Conservation (phyloP, 2,888 invertebrate genomes). For the Laothoe populi region DNA sequence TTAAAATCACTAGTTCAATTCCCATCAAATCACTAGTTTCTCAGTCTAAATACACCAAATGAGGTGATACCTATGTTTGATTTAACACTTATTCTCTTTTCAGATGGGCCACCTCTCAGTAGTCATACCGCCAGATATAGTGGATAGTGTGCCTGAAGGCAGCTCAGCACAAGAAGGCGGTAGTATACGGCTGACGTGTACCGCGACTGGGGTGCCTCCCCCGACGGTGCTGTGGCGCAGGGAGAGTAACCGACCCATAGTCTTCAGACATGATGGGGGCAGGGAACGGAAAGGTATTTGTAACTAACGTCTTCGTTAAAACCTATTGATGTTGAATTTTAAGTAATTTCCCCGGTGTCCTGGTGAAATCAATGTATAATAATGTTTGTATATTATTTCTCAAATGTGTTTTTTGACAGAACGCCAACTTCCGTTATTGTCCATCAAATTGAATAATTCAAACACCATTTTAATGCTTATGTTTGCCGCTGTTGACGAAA, state of each 20-base stretch:
- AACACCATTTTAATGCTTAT: too few species aligned
- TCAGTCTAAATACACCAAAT: too few species aligned
- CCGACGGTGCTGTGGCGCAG: slow-evolving; percentile 92
- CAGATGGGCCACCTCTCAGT: slow-evolving; percentile 95
- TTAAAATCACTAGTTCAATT: too few species aligned
- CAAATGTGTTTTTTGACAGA: too few species aligned
- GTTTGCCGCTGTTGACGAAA: too few species aligned
- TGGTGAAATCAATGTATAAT: too few species aligned
- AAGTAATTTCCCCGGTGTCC: too few species aligned
- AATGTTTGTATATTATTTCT: too few species aligned
- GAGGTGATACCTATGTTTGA: background rate
- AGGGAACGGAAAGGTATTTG: slow-evolving; percentile 89
- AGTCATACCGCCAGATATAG: slow-evolving; percentile 94
- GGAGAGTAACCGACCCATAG: slow-evolving; percentile 91
- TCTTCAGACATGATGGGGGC: slow-evolving; percentile 89
- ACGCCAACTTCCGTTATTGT: too few species aligned
- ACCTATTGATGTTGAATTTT: too few species aligned
- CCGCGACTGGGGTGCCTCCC: slow-evolving; percentile 92
- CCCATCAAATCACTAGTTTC: too few species aligned
- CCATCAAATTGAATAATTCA: too few species aligned
- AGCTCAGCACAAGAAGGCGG: slow-evolving; percentile 93
- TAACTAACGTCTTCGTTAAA: background rate
- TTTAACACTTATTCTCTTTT: slow-evolving; percentile 29
- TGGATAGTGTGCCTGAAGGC: slow-evolving; percentile 90
- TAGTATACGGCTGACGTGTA: slow-evolving; percentile 90